phyloP scores from a whole-genome alignment of 1,140 invertebrate genomes.

The Dufourea novaeangliae region DNA sequence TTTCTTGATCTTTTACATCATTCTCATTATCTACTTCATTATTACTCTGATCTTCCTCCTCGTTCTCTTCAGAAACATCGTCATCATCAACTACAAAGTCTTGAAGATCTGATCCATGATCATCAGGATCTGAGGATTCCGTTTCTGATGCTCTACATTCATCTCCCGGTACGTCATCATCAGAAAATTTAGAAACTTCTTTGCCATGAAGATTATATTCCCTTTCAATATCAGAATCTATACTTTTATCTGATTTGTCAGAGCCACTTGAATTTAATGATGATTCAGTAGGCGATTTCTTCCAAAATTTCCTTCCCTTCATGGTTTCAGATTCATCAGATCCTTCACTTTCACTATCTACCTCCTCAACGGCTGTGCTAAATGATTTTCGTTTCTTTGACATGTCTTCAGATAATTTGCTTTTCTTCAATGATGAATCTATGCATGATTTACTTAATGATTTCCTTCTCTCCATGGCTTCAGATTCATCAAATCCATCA shows the following conservation, averaged over 20 bases:
- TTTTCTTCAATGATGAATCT: background rate
- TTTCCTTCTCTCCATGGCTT: too few relatives aligned
- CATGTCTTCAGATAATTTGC: background rate
- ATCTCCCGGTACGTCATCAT: constrained; percentile 71
- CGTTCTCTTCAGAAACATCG: constrained; percentile 44
- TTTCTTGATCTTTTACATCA: constrained; percentile 22
- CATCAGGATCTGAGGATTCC: constrained; percentile 69
- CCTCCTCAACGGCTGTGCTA: background rate
- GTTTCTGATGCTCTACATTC: constrained; percentile 73
- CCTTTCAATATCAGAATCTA: constrained; percentile 68
- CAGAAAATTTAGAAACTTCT: constrained; percentile 55
- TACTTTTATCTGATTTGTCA: constrained; percentile 36
- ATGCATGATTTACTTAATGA: too few relatives aligned
- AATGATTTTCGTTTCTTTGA: constrained; percentile 1
- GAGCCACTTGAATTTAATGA: background rate
- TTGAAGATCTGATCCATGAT: constrained; percentile 68
- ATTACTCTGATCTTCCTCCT: constrained; percentile 13
- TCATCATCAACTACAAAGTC: constrained; percentile 71
- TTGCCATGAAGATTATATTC: constrained; percentile 74
- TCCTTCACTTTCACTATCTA: background rate
- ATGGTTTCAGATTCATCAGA: background rate
- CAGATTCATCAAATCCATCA: too few relatives aligned
- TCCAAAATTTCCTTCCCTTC: constrained; percentile 20
- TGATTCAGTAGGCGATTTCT: background rate
- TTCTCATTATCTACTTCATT: constrained; percentile 35